These are phyloP conservation scores for Pterocles orientalis DNA, from an alignment of 2,113 vertebrate genomes.

Conservation along the genomic window DNA sequence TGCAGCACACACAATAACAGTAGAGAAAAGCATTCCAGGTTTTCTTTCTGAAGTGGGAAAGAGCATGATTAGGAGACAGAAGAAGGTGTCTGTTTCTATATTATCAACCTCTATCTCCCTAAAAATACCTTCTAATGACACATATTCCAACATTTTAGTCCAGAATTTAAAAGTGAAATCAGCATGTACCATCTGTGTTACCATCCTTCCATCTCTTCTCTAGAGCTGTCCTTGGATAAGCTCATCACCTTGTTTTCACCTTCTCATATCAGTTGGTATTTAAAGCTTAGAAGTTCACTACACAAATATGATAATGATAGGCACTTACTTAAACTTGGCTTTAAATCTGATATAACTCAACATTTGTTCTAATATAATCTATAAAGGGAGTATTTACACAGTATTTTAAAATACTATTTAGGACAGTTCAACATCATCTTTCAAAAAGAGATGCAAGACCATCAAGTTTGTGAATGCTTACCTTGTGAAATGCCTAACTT, in stretches of 20 bases:
- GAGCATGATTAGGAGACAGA: not conserved
- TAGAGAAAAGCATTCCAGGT: not conserved
- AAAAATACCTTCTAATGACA: conserved; percentile 25
- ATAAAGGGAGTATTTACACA: not conserved
- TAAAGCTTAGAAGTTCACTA: not conserved
- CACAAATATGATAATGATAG: not conserved
- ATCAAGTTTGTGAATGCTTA: not conserved
- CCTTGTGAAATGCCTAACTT: not conserved
- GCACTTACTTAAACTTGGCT: not conserved
- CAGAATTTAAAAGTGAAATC: not conserved
- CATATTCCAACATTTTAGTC: not conserved
- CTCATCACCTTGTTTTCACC: not conserved
- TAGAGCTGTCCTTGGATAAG: not conserved
- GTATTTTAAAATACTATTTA: not conserved
- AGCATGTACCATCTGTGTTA: fast-evolving
- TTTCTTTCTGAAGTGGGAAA: not conserved
- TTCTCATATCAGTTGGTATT: not conserved
- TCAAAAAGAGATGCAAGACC: not conserved
- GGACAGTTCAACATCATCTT: not conserved
- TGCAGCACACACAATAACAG: not conserved
- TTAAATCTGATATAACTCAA: not conserved
- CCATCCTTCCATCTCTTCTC: not conserved
- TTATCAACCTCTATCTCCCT: not conserved
- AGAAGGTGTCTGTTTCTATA: not conserved
- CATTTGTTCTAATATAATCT: not conserved